phyloP scores from a whole-genome alignment of 1,140 invertebrate species.

The Heliconius himera region DNA sequence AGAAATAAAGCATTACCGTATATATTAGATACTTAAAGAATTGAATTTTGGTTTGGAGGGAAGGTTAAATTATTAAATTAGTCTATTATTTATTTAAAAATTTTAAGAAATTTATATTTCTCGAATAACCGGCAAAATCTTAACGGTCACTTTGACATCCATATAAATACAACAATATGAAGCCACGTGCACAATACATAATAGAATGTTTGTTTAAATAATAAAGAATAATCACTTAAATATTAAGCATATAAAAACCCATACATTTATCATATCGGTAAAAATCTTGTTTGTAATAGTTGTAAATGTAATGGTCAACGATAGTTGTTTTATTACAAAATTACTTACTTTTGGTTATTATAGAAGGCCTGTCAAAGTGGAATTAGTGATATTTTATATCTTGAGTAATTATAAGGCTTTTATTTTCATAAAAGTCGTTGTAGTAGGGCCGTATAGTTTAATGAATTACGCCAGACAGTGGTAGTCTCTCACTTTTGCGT shows the following conservation, averaged over 20 bases:
- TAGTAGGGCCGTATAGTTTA: neutral
- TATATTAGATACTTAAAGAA: neutral
- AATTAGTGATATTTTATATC: neutral
- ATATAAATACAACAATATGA: slow-evolving; percentile 26
- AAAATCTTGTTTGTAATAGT: neutral
- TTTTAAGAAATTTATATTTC: neutral
- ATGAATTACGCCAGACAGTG: neutral
- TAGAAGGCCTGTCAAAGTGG: neutral
- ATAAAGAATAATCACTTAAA: neutral
- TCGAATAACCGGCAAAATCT: slow-evolving; percentile 7
- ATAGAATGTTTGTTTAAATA: neutral
- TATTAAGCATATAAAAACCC: neutral
- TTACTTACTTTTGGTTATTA: neutral
- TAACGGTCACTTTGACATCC: slow-evolving; percentile 43
- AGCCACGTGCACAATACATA: slow-evolving; percentile 28
- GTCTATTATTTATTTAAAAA: neutral
- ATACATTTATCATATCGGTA: neutral
- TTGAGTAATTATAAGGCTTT: neutral
- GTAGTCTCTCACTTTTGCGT: neutral
- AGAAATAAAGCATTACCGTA: neutral
- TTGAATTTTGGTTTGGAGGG: neutral
- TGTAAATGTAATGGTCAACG: neutral
- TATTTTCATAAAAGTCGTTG: neutral
- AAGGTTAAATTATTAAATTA: neutral
- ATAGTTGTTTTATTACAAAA: neutral